A percentile compares a stretch with the other conserved stretches of the same genome.
Conservation (phyloP, 2,888 invertebrate species). For the Agrochola lota region DNA sequence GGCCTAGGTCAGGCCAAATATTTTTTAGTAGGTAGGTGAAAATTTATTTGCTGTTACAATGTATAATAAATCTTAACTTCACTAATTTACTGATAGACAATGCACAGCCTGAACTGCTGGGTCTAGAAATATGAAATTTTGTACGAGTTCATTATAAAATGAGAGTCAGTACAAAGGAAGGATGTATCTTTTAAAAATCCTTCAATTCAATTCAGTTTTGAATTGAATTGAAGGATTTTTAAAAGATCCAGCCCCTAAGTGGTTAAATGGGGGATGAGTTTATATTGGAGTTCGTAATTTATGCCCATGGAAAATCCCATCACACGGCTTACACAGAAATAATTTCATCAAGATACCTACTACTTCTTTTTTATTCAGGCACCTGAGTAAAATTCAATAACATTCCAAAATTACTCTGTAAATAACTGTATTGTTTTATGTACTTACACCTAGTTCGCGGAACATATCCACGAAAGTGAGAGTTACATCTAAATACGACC, state of each 20-base stretch:
- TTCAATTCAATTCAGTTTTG: too few species aligned
- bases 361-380: background rate
- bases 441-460: conserved; percentile 71
- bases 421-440: background rate
- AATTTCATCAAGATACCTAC: background rate
- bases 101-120: background rate
- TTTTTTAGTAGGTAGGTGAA: too few species aligned
- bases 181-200: too few species aligned
- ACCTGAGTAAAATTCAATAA: background rate
- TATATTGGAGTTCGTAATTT: background rate
- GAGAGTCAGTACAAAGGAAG: too few species aligned
- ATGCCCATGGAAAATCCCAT: background rate
- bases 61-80: background rate
- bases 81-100: background rate
- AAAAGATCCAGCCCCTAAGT: background rate
- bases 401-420: background rate
- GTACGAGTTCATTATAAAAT: background rate
- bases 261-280: background rate
- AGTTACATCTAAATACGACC: conserved; percentile 73
- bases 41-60: too few species aligned
- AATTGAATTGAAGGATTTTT: background rate
- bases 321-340: background rate
- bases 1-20: too few species aligned
- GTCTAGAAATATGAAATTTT: too few species aligned
- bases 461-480: conserved; percentile 79